A percentile compares a stretch with the other conserved stretches of the same genome.
phyloP scores from a whole-genome alignment of 2,888 invertebrate genomes.

The Nysson spinosus region DNA sequence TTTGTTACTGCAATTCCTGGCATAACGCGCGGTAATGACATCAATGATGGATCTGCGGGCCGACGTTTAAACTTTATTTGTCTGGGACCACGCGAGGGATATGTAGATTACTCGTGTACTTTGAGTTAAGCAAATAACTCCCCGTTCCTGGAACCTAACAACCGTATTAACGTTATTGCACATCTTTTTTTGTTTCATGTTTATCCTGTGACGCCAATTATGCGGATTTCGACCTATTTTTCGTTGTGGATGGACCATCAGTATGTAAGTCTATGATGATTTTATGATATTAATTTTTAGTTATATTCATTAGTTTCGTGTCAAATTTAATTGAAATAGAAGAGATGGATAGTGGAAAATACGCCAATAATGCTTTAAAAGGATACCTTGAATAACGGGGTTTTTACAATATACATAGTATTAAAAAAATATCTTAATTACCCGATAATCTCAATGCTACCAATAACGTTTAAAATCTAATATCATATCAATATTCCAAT shows the following conservation, averaged over 20 bases:
- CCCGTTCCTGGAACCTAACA: neutral
- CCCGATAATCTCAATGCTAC: too few relatives aligned
- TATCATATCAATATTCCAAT: too few relatives aligned
- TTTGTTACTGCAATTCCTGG: slow-evolving; percentile 27
- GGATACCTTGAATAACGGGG: too few relatives aligned
- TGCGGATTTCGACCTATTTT: too few relatives aligned
- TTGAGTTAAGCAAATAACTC: slow-evolving; percentile 24
- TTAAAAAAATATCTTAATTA: too few relatives aligned
- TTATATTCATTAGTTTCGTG: neutral
- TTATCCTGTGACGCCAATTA: too few relatives aligned
- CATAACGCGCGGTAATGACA: slow-evolving; percentile 46
- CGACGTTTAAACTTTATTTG: slow-evolving; percentile 27
- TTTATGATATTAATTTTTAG: neutral
- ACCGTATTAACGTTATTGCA: slow-evolving; percentile 19
- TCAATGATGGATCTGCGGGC: slow-evolving; percentile 45
- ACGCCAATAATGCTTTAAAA: too few relatives aligned
- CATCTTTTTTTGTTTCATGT: slow-evolving; percentile 69
- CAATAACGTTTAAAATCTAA: too few relatives aligned
- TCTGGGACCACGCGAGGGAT: slow-evolving; percentile 3
- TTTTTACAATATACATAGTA: too few relatives aligned
- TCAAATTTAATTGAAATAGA: too few relatives aligned
- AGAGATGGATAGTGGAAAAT: too few relatives aligned
- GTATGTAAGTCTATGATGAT: slow-evolving; percentile 37
- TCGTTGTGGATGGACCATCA: slow-evolving; percentile 21
- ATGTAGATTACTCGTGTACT: slow-evolving; percentile 3